Base-by-base conservation (phyloP, 2,797 vertebrate genomes). In the Ceyx erithaca region DNA sequence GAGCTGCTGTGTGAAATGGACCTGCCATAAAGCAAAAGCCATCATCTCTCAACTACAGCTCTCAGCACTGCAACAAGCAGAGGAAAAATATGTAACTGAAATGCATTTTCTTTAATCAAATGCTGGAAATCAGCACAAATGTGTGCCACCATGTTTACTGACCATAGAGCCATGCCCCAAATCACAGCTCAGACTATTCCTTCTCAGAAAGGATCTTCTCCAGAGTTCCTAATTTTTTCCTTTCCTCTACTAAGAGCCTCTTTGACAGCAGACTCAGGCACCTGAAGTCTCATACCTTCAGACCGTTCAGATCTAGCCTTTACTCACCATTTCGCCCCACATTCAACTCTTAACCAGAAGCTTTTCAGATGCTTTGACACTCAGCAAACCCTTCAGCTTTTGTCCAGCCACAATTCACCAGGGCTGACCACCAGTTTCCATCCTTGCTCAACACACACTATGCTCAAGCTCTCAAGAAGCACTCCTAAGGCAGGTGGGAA, bases 381-480 rank as follows among this genome's bases (percentile, higher is more conserved):
- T 40, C 61, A 70, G n/a, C 48, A 77, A 85, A 30, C 4, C n/a
- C 67, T 28, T n/a, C 49, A 31, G 17, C 10, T 59, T 26, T 37
- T n/a, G 21, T 43, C 37, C 78, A 82, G 23, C 37, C 49, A 73
- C 70, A 51, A 14, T 8, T 22, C 37, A 23, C 31, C 30, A 35
- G 31, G 6, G 43, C 66, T 46, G 19, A 26, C 11, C 26, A 68
- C 7, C 16, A 26, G 5, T 16, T 51, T 5, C 30, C 43, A 78
- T 1, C 48, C 54, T 57, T 3, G 6, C 70, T 33, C 54, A 73
- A 59, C 58, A 64, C 45, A 63, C 0, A 0, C 13, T 15, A 41
- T 19, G 30, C 72, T 43, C 58, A 18, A 14, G 21, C 54, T 75
- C 18, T 20, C 64, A 45, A 23, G 25, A 37, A 78, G 20, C 71